Base-by-base conservation (phyloP, 1,140 invertebrate genomes). In the Musca vetustissima region DNA sequence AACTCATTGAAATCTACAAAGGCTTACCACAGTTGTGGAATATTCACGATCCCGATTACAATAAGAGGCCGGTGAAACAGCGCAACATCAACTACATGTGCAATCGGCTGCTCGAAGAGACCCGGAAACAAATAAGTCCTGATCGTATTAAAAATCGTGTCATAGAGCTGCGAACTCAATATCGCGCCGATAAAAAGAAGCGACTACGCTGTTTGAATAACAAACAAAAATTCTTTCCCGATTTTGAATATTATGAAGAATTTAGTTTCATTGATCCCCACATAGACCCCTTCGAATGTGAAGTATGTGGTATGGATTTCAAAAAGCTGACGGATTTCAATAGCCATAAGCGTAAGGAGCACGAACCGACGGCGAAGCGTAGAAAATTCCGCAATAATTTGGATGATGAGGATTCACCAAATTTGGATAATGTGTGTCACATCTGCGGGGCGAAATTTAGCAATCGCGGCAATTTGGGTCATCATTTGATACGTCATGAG, bases 401-500 rank as follows among this genome's bases (percentile, higher is more conserved):
- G 21, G 9, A 28, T 13, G 36, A 43, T 43, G 36, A 9, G 36
- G 36, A 1, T 4, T 32, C n/a, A 11, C 28, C 17, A 15, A 21
- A 50, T 4, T 57, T 67, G 7, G 64, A 66, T 14, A 70, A 70
- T 59, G 25, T 80, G 2, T 81, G 79, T 8, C 76, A 80, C 43
- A 80, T 80, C 15, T 81, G 79, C 19, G 79, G 76, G 2, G 70
- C 75, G 21, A 78, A 77, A 25, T 81, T 81, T 70, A 74, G 73
- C 21, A 50, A 74, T 17, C 73, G 73, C n/a, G 76, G 69, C 64
- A 79, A 74, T 28, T 64, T 80, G 0, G 25, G 75, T 15, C 71
- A 78, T 4, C 79, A 80, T 32, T 50, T 80, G 15, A 72, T 73
- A 0, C 76, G 78, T 0, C 79, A 80, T 71, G 55, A 74, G 0